Evolutionary conservation across 1,140 invertebrate genomes (phyloP).

Genomic region (Drosophila watanabei): DNA sequence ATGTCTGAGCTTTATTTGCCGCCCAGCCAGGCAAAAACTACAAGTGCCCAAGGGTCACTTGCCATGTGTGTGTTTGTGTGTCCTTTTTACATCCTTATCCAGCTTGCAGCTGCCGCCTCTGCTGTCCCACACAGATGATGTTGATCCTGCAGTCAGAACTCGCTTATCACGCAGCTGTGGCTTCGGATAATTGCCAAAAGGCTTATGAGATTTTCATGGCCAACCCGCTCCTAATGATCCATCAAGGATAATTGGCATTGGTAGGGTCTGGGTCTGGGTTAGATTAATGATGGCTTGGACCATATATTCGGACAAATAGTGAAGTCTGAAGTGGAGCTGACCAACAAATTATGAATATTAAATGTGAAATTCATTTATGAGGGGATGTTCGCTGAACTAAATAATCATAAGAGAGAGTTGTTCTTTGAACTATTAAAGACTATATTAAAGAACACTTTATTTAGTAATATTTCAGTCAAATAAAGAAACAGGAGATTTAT

Average conservation of each 20-base stretch:
- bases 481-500: neutral
- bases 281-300: constrained; percentile 22
- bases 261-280: neutral
- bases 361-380: constrained; percentile 19
- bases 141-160: constrained; percentile 34
- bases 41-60: constrained; percentile 52
- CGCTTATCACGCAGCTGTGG: constrained; percentile 67
- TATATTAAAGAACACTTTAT: neutral
- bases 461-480: too few species aligned
- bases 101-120: constrained; percentile 48
- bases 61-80: constrained; percentile 11
- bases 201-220: constrained; percentile 49
- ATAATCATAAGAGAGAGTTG: neutral
- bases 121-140: constrained; percentile 28
- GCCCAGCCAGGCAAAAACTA: constrained; percentile 56
- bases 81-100: constrained; percentile 27
- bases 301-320: neutral
- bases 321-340: neutral
- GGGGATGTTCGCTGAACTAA: neutral
- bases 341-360: constrained; percentile 24
- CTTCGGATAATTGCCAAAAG: constrained; percentile 59
- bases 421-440: neutral
- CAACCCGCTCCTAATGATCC: constrained; percentile 42
- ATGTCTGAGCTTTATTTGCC: constrained; percentile 83
- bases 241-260: constrained; percentile 46